phyloP scores from a whole-genome alignment of 2,113 vertebrate species.

The Uria lomvia region DNA sequence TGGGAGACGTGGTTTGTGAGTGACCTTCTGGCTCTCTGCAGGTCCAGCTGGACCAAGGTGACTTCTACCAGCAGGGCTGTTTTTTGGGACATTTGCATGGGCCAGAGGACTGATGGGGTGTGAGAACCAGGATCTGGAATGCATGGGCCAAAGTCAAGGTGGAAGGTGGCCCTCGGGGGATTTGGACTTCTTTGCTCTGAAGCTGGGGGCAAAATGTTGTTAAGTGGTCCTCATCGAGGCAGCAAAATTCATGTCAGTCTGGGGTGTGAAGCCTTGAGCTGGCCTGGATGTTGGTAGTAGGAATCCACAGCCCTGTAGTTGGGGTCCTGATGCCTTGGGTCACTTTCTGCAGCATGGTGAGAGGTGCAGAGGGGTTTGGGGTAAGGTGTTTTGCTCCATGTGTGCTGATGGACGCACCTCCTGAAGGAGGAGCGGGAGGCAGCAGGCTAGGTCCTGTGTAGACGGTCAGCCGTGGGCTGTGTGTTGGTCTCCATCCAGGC shows the following conservation, averaged over 20 bases:
- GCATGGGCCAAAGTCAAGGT: not conserved
- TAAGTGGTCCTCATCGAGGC: not conserved
- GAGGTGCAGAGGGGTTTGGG: not conserved
- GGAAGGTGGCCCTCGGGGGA: not conserved
- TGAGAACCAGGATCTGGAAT: not conserved
- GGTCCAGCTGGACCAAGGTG: not conserved
- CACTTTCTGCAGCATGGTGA: not conserved
- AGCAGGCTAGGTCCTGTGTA: not conserved
- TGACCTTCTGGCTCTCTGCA: not conserved
- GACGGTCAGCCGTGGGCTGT: not conserved
- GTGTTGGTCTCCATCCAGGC: not conserved
- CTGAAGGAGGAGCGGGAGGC: not conserved
- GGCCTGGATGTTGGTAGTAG: not conserved
- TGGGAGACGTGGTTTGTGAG: not conserved
- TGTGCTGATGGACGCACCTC: not conserved
- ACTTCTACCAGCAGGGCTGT: not conserved
- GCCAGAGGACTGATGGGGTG: not conserved
- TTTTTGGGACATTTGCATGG: not conserved
- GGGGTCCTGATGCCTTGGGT: not conserved
- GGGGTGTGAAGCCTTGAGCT: not conserved
- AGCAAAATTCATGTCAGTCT: not conserved
- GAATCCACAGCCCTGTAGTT: not conserved
- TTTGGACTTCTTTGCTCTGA: not conserved
- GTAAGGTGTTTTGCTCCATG: not conserved
- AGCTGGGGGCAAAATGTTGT: not conserved